These are phyloP conservation scores for Lepisosteus osseus DNA, from an alignment of 2,113 vertebrate genomes.

Conservation along the genomic window DNA sequence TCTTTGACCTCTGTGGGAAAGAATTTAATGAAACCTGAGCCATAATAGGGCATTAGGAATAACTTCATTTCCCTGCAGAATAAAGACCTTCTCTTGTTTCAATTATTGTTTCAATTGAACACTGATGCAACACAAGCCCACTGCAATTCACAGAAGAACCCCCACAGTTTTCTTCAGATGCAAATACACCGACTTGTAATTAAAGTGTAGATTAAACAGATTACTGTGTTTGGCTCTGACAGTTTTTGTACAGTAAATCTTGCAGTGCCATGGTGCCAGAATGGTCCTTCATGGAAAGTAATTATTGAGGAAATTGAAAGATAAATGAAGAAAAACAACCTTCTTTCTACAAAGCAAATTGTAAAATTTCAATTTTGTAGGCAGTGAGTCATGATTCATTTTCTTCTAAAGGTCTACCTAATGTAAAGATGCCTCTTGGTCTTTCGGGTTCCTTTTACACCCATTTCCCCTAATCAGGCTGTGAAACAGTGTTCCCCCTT, in stretches of 20 bases:
- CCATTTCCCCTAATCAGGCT: too few species aligned
- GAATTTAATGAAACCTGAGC: background rate
- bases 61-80: background rate
- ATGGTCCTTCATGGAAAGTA: background rate
- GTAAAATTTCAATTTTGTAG: background rate
- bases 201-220: slow-evolving; percentile 1
- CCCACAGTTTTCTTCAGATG: background rate
- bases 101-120: background rate
- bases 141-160: background rate
- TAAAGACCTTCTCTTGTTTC: background rate
- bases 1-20: background rate
- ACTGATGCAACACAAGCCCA: background rate
- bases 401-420: too few species aligned
- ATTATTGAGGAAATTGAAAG: slow-evolving; percentile 1
- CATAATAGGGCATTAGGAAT: background rate
- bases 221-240: background rate
- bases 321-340: background rate
- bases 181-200: background rate
- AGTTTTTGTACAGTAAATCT: background rate
- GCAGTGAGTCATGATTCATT: background rate
- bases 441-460: too few species aligned
- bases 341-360: too few species aligned
- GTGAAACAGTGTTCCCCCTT: too few species aligned
- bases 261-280: background rate
- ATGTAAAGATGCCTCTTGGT: too few species aligned